A percentile compares a stretch with the other conserved stretches of the same genome.
These are phyloP conservation scores for Chelonia mydas DNA, from an alignment of 2,797 vertebrate species.

Conservation along the genomic window DNA sequence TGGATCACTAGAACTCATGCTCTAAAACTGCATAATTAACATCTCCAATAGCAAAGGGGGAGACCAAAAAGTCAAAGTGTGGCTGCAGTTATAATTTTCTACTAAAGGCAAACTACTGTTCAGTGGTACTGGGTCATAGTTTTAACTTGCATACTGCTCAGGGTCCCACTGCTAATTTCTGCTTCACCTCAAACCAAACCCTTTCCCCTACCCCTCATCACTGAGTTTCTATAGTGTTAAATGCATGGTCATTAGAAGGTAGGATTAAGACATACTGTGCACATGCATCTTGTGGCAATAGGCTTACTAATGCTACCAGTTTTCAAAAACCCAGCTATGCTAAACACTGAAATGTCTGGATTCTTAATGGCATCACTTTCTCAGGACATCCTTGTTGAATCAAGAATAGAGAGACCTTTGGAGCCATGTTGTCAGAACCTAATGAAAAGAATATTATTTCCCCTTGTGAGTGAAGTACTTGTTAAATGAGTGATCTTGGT, in stretches of 20 bases:
- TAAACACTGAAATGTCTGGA: constrained; percentile 4
- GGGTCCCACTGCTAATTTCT: not conserved
- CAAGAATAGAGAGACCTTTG: constrained; percentile 7
- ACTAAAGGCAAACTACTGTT: not conserved
- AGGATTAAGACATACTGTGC: not conserved
- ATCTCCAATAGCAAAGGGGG: no score
- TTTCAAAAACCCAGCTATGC: not conserved
- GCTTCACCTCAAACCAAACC: constrained; percentile 51
- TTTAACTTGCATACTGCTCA: not conserved
- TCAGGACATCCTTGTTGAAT: constrained; percentile 55
- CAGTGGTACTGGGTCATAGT: not conserved
- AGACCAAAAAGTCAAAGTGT: no score
- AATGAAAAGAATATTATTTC: constrained; percentile 50
- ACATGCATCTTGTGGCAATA: not conserved
- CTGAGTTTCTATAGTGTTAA: not conserved
- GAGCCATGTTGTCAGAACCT: constrained; percentile 21
- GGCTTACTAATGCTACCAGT: constrained; percentile 12
- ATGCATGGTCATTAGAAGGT: not conserved
- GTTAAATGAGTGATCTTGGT: constrained; percentile 54
- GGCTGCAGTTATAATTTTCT: no score
- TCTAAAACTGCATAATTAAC: no score
- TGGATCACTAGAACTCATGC: not conserved
- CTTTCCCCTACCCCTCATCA: not conserved
- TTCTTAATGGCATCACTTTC: constrained; percentile 23
- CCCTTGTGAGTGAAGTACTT: constrained; percentile 36